Conservation (phyloP, 2,888 invertebrate genomes). For the Tipula helvola region DNA sequence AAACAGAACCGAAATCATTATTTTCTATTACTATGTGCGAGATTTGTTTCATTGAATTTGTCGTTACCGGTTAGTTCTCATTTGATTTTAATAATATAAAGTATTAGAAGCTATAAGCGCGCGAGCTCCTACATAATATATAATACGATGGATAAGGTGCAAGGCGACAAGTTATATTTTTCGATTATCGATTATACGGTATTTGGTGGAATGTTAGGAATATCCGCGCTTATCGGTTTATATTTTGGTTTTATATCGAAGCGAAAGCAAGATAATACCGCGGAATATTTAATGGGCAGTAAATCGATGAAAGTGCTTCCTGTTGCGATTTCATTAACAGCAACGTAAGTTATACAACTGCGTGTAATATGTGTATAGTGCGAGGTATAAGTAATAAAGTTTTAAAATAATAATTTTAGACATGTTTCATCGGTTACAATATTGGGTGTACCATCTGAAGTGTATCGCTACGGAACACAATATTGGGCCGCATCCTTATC, state of each 20-base stretch:
- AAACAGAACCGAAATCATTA: neutral
- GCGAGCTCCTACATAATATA: neutral
- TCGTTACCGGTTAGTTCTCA: neutral
- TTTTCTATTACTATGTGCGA: neutral
- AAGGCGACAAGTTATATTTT: slow-evolving; percentile 6
- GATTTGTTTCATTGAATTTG: neutral
- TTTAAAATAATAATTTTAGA: neutral
- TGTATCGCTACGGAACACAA: slow-evolving; percentile 39
- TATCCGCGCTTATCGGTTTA: slow-evolving; percentile 44
- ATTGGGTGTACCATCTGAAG: slow-evolving; percentile 36
- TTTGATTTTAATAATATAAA: neutral
- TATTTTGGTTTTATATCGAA: slow-evolving; percentile 42
- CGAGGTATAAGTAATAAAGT: neutral
- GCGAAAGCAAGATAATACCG: slow-evolving; percentile 46
- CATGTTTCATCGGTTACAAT: slow-evolving; percentile 13
- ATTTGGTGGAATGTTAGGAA: slow-evolving; percentile 38
- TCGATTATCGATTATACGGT: slow-evolving; percentile 38
- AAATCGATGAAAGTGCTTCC: slow-evolving; percentile 54
- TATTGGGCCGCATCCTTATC: slow-evolving; percentile 33
- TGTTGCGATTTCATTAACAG: slow-evolving; percentile 57
- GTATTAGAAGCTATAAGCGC: neutral
- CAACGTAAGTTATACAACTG: slow-evolving; percentile 48
- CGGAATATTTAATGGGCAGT: slow-evolving; percentile 39
- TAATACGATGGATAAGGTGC: neutral
- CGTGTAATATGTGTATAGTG: neutral